Evolutionary conservation across 2,113 vertebrate species (phyloP), one percentile per base, ranked within the genome.

Genomic region (Notarius quadriscutis): DNA sequence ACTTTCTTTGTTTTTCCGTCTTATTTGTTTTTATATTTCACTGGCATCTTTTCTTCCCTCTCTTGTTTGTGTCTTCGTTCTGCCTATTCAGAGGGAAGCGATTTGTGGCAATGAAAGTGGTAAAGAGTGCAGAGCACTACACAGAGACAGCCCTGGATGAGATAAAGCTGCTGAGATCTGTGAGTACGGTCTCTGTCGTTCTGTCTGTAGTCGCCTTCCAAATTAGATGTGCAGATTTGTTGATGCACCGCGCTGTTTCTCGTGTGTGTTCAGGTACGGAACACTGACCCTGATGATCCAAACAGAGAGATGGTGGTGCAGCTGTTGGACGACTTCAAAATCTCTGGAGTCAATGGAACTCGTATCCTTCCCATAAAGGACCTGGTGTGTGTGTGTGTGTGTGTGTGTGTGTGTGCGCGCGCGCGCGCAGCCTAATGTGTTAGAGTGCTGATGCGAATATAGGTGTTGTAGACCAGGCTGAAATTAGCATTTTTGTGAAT

Each of bases 81-180:
- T 80, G 53, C 6, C 4, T 80, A 48, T 14, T 93, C 92, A 99
- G 97, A 94, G 96, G 95, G 79, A 99, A 96, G 92, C 96, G 96
- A 65, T 99, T 99, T 94, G 97, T 99, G 92, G 98, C 98, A 20
- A 98, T 99, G 97, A 99, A 99, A 93, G 98, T 99, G 90, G 98
- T 99, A 90, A 99, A 99, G 94, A 99, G 98, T 91, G 98, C 98
- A 0, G 98, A 99, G 91, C 98, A 99, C 91, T 99, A 99, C 90
- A 99, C 98, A 0, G 98, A 99, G 94, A 99, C 98, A 0, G 98
- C 98, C 0, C 93, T 99, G 90, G 98, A 99, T 93, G 98, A 99
- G 93, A 99, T 99, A 93, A 98, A 97, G 89, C 93, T 99, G 90
- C 95, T 99, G 20, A 96, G 96, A 95, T 97, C 98, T 84, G 98